Conservation (phyloP, 2,888 invertebrate species). For the Macrophya alboannulata region DNA sequence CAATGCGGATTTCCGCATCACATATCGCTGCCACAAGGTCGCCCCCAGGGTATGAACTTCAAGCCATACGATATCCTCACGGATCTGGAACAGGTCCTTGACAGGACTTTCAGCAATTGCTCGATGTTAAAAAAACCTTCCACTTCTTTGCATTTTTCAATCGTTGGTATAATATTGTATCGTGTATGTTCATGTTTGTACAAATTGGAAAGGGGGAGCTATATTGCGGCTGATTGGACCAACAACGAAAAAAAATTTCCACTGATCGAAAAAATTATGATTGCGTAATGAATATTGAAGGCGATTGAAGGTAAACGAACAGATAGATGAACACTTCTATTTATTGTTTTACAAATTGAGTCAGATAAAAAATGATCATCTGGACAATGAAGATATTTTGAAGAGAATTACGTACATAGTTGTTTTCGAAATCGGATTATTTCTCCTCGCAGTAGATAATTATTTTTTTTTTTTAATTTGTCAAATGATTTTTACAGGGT, state of each 20-base stretch:
- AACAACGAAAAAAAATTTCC: neutral
- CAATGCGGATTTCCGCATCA: conserved; percentile 83
- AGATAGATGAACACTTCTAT: neutral
- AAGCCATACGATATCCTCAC: conserved; percentile 83
- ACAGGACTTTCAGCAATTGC: neutral
- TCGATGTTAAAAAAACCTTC: neutral
- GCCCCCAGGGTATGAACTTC: conserved; percentile 83
- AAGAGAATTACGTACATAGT: too few species aligned
- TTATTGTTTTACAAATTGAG: too few species aligned
- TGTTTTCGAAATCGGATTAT: too few species aligned
- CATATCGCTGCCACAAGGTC: conserved; percentile 84
- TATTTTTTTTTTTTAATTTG: neutral
- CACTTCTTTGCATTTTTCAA: conserved; percentile 64
- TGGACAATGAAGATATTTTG: neutral
- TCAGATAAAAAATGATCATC: neutral
- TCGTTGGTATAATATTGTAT: neutral
- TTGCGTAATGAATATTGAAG: neutral
- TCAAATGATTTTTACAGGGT: neutral
- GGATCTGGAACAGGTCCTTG: conserved; percentile 42
- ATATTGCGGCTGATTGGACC: neutral
- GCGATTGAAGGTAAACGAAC: neutral
- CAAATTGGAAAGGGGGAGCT: neutral
- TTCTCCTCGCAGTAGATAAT: too few species aligned
- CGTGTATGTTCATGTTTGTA: neutral
- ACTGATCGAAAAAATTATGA: neutral